Percentiles rank a stretch among this genome's conserved stretches.
phyloP scores from a whole-genome alignment of 1,140 invertebrate species.

The Drosophila elegans region DNA sequence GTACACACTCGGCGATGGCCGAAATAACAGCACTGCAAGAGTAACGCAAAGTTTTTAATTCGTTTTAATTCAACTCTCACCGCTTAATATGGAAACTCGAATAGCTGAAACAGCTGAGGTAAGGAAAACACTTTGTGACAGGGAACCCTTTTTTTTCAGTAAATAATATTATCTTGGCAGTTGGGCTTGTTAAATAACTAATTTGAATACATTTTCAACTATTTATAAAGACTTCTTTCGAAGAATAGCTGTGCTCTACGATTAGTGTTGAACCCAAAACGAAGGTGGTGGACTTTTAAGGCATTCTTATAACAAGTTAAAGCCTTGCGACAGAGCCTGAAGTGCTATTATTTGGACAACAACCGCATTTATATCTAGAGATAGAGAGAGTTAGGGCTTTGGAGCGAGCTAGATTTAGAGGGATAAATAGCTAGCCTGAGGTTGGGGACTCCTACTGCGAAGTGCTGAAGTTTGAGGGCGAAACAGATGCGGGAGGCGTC shows the following conservation, averaged over 20 bases:
- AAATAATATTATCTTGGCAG: conserved; percentile 2
- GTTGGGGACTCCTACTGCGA: conserved; percentile 62
- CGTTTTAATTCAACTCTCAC: neutral
- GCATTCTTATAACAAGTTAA: neutral
- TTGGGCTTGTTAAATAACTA: neutral
- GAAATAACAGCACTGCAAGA: conserved; percentile 44
- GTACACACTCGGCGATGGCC: conserved; percentile 36
- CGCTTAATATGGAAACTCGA: neutral
- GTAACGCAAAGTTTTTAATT: neutral
- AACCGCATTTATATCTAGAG: conserved; percentile 24
- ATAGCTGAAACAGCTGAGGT: neutral
- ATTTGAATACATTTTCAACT: conserved; percentile 1
- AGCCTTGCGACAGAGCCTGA: neutral
- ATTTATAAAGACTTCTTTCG: neutral
- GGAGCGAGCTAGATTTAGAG: conserved; percentile 39
- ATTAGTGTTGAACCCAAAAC: neutral
- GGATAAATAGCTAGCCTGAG: conserved; percentile 58
- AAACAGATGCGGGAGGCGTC: conserved; percentile 67
- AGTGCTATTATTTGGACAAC: conserved; percentile 31
- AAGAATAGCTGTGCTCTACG: neutral
- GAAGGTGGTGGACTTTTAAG: neutral
- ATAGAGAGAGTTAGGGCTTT: conserved; percentile 48
- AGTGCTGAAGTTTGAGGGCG: conserved; percentile 68
- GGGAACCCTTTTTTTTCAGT: neutral
- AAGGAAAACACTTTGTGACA: neutral